Conservation (phyloP, 1,140 invertebrate genomes). For the Saccostrea cuccullata region DNA sequence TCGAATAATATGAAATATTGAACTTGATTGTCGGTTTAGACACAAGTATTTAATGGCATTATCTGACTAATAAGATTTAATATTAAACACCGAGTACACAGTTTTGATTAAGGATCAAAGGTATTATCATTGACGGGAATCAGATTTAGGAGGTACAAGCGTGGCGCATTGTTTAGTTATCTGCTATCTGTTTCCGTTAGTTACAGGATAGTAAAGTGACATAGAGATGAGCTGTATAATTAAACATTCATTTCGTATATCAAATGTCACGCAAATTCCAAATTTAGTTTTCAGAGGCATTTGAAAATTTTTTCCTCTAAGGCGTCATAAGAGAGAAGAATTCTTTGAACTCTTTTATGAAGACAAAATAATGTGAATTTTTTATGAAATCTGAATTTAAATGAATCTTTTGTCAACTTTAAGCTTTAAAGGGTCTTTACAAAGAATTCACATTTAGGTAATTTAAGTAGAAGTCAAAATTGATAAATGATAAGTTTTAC, state of each 20-base stretch:
- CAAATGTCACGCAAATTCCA: not conserved
- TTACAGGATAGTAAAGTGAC: not conserved
- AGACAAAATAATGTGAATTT: not conserved
- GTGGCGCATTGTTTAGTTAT: not conserved
- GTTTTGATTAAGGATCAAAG: conserved; percentile 41
- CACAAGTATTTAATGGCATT: conserved; percentile 36
- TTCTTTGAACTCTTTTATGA: conserved; percentile 17
- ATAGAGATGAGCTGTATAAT: not conserved
- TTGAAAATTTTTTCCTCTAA: not conserved
- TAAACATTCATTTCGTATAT: not conserved
- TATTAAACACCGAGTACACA: conserved; percentile 28
- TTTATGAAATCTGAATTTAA: conserved; percentile 18
- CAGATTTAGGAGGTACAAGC: conserved; percentile 20
- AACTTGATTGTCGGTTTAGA: conserved; percentile 19
- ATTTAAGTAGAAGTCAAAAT: not conserved
- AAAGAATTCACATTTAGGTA: not conserved
- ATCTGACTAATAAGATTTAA: conserved; percentile 39
- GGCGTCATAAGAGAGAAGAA: not conserved
- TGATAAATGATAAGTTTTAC: not conserved
- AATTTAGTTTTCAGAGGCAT: conserved; percentile 1
- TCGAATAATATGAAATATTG: conserved; percentile 14
- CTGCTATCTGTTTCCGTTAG: conserved; percentile 34
- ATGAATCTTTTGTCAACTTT: conserved; percentile 13
- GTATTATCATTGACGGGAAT: conserved; percentile 15
- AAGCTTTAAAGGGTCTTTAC: not conserved